Conservation (phyloP, 1,140 invertebrate genomes). For the Lithobius niger region DNA sequence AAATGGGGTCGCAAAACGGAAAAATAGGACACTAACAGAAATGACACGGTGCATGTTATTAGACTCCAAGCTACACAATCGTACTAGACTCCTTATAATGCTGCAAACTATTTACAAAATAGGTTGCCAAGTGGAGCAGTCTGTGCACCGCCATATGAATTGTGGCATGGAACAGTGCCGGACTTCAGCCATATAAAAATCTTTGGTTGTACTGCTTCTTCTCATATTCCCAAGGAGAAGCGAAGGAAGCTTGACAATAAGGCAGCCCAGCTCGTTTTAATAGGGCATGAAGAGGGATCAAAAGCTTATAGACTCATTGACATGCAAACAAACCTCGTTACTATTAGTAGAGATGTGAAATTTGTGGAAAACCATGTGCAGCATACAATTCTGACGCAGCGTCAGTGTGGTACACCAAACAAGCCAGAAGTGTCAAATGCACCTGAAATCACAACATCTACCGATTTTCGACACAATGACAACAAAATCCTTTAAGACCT, state of each 20-base stretch:
- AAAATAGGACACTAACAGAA: slow-evolving; percentile 15
- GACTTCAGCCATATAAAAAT: slow-evolving; percentile 22
- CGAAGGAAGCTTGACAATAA: slow-evolving; percentile 18
- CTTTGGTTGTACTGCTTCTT: slow-evolving; percentile 27
- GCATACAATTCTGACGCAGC: too few species aligned
- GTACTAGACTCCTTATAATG: slow-evolving; percentile 19
- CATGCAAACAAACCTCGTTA: too few species aligned
- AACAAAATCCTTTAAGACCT: too few species aligned
- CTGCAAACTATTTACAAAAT: slow-evolving; percentile 18
- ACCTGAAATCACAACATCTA: too few species aligned
- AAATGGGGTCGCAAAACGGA: slow-evolving; percentile 17
- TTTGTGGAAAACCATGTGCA: too few species aligned
- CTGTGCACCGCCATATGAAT: slow-evolving; percentile 22
- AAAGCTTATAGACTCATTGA: too few species aligned
- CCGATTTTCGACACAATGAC: too few species aligned
- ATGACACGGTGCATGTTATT: slow-evolving; percentile 14
- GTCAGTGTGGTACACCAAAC: too few species aligned
- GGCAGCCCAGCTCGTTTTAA: slow-evolving; percentile 5
- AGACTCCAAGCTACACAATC: slow-evolving; percentile 11
- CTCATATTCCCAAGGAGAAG: slow-evolving; percentile 20
- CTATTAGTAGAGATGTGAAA: too few species aligned
- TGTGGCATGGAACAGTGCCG: slow-evolving; percentile 23
- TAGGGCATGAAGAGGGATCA: slow-evolving; percentile 14
- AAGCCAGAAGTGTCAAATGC: too few species aligned
- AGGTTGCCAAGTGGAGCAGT: slow-evolving; percentile 3